A percentile compares a stretch with the other conserved stretches of the same genome.
These are phyloP conservation scores for Psilopsiagon aymara DNA, from an alignment of 2,113 vertebrate species.

Conservation along the genomic window DNA sequence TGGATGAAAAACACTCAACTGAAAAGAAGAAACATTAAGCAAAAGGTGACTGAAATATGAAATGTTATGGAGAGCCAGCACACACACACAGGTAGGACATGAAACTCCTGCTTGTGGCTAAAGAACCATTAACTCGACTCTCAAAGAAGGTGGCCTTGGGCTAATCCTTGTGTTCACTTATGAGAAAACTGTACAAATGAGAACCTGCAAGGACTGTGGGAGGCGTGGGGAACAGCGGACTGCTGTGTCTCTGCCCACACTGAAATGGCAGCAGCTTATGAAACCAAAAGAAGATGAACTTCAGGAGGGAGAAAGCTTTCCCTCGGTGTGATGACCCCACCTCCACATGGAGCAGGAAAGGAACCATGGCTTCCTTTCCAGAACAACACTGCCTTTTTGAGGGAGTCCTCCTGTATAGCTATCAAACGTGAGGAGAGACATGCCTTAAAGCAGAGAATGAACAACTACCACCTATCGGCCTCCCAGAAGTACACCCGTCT, in stretches of 20 bases:
- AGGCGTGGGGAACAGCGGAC: not conserved
- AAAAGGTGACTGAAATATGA: constrained; percentile 33
- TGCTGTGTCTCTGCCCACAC: not conserved
- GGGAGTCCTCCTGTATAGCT: not conserved
- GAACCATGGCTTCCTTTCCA: not conserved
- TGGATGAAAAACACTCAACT: constrained; percentile 72
- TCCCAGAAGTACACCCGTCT: not conserved
- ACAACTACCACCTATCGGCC: not conserved
- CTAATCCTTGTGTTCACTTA: constrained; percentile 5
- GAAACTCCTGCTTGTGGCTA: not conserved
- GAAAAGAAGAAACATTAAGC: constrained; percentile 70
- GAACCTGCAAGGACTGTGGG: not conserved
- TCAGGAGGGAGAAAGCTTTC: not conserved
- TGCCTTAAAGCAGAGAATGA: not conserved
- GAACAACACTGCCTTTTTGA: not conserved
- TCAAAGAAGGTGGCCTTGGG: not conserved
- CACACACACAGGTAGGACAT: not conserved
- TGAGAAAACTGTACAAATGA: not conserved
- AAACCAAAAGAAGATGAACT: not conserved
- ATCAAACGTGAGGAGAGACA: rapidly evolving
- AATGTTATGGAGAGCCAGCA: constrained; percentile 32
- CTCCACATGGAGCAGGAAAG: not conserved
- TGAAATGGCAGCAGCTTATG: not conserved
- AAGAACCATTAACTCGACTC: not conserved
- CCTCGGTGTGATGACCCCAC: not conserved